Evolutionary conservation across 35 echinoderm and acorn worm species (phyloP).

Genomic region (Strongylocentrotus purpuratus): DNA sequence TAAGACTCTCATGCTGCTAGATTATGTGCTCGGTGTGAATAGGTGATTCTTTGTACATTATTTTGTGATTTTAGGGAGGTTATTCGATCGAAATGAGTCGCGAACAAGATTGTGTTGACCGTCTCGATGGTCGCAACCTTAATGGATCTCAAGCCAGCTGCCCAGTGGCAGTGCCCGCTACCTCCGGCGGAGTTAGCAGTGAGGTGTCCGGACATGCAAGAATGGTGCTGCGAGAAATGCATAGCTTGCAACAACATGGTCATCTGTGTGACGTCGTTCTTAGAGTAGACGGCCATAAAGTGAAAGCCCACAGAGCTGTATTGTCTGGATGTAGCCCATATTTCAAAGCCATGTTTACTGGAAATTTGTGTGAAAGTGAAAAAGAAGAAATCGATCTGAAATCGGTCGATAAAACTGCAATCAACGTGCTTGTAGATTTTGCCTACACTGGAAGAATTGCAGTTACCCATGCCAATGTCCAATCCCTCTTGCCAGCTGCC

Average conservation of each 20-base stretch:
- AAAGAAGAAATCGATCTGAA: conserved; percentile 94
- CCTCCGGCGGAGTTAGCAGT: conserved; percentile 32
- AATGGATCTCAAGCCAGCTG: conserved; percentile 28
- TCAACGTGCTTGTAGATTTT: conserved; percentile 80
- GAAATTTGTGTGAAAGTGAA: conserved; percentile 81
- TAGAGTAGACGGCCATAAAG: conserved; percentile 59
- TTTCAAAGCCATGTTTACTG: conserved; percentile 95
- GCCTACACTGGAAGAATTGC: conserved; percentile 90
- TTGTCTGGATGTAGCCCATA: conserved; percentile 88
- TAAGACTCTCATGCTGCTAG: neutral
- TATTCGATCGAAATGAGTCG: conserved; percentile 15
- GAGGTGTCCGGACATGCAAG: conserved; percentile 67
- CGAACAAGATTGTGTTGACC: neutral
- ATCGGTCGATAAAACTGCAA: conserved; percentile 79
- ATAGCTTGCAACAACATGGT: conserved; percentile 58
- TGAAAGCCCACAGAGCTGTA: conserved; percentile 82
- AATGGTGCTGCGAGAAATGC: conserved; percentile 61
- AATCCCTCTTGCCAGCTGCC: conserved; percentile 80
- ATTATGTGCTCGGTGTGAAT: neutral
- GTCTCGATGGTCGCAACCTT: neutral
- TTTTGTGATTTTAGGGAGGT: neutral
- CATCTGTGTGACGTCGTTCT: conserved; percentile 85
- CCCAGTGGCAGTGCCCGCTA: neutral
- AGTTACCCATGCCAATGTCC: conserved; percentile 86
- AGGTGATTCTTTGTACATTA: neutral